phyloP scores from a whole-genome alignment of 2,113 vertebrate species.

The Gopherus evgoodei region DNA sequence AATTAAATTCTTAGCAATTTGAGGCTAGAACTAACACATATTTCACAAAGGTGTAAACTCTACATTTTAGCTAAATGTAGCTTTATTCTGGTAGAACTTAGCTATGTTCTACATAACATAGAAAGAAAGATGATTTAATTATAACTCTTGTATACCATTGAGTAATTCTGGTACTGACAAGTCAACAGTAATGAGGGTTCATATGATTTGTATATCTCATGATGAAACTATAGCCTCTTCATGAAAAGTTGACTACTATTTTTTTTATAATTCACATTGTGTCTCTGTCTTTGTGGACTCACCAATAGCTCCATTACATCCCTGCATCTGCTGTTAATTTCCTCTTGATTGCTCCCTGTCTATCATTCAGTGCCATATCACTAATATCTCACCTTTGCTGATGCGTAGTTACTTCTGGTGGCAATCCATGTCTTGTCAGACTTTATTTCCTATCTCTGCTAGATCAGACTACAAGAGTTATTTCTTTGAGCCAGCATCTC shows the following conservation, averaged over 20 bases:
- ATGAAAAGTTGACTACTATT: constrained; percentile 54
- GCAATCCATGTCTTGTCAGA: neutral
- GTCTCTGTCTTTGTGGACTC: constrained; percentile 43
- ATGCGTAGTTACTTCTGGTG: neutral
- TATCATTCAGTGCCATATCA: rapidly evolving
- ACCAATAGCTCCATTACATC: constrained; percentile 50
- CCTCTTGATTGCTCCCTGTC: neutral
- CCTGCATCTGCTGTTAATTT: neutral
- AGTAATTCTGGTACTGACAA: constrained; percentile 47
- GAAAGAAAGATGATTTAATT: constrained; percentile 39
- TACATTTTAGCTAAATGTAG: neutral
- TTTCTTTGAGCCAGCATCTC: neutral
- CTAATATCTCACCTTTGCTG: neutral
- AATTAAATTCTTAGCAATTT: neutral
- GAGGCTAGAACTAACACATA: neutral
- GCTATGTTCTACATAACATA: constrained; percentile 20
- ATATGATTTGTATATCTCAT: constrained; percentile 39
- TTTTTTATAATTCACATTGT: constrained; percentile 66
- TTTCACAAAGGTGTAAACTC: constrained; percentile 12
- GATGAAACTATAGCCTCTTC: constrained; percentile 49
- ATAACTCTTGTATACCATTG: constrained; percentile 15
- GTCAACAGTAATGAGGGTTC: neutral
- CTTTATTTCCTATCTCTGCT: neutral
- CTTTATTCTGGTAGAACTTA: constrained; percentile 25
- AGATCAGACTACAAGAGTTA: neutral